A percentile compares a stretch with the other conserved stretches of the same genome.
These are phyloP conservation scores for Thoracochromis brauschi DNA, from an alignment of 2,113 vertebrate species.

Conservation along the genomic window DNA sequence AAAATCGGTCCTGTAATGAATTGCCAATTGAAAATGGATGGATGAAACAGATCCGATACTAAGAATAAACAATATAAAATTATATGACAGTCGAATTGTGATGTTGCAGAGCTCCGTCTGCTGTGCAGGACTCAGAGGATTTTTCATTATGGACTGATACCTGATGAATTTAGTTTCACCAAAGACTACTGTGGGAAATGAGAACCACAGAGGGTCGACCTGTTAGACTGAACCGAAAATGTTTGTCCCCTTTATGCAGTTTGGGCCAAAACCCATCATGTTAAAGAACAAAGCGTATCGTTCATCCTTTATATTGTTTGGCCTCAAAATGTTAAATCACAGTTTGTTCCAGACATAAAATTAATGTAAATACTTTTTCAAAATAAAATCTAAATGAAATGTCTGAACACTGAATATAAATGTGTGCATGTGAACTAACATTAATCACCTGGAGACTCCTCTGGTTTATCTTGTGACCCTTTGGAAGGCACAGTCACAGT, in stretches of 20 bases:
- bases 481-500: neutral
- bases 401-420: neutral
- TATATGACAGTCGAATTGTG: neutral
- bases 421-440: neutral
- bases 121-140: neutral
- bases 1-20: neutral
- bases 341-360: neutral
- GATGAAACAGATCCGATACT: neutral
- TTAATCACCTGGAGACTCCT: fast-evolving
- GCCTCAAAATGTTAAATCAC: neutral
- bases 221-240: fast-evolving
- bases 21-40: neutral
- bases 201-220: neutral
- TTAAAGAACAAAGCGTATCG: neutral
- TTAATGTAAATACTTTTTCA: neutral
- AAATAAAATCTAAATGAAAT: neutral
- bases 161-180: neutral
- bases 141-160: fast-evolving
- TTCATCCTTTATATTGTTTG: neutral
- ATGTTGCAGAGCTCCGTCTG: neutral
- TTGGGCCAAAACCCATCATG: neutral
- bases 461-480: neutral
- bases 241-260: neutral
- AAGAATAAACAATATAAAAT: neutral
- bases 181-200: neutral